Evolutionary conservation across 2,113 vertebrate species (phyloP), one percentile per base, ranked within the genome.

Genomic region (Aphelocoma coerulescens): DNA sequence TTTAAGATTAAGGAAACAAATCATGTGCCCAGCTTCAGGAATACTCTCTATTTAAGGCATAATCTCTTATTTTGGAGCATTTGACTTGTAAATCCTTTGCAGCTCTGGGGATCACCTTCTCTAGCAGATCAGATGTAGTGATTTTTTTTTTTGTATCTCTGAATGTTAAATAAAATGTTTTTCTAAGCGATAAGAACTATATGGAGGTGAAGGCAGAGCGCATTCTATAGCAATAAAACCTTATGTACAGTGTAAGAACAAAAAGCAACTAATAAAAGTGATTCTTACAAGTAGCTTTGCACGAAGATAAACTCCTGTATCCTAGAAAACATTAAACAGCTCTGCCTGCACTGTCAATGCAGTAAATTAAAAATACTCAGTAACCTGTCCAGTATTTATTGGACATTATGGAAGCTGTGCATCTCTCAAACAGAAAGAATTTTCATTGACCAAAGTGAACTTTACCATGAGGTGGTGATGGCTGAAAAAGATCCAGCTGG

Each of bases 361-460:
- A 78, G 33, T 82, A 46, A 67, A 82, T 82, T 39, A 67, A 85
- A 81, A 72, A 43, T 71, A 26, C 12, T 28, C 55, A 19, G 9
- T 58, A 87, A 71, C 27, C 16, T 52, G 7, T 13, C 30, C 9
- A 20, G 11, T 58, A 63, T 89, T 74, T 89, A 71, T 5, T 71
- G 83, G 62, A 21, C 24, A 3, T 52, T 59, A 18, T 83, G 69
- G 59, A 78, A 48, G 51, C 30, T 14, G 5, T 33, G 20, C 55
- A 11, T 52, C 27, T 57, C 37, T 97, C 54, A 69, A 87, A 14
- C 30, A 75, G 55, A 88, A 94, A 41, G 88, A 85, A 63, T 85
- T 96, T 95, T 92, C 30, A 8, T 66, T 85, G 88, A 33, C 82
- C 65, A 59, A 55, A 92, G 62, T 27, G 46, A 96, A 46, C 93